Percentiles rank a stretch among this genome's conserved stretches.
Evolutionary conservation across 2,797 vertebrate genomes (phyloP).

Genomic region (Coracias cyanogaster): DNA sequence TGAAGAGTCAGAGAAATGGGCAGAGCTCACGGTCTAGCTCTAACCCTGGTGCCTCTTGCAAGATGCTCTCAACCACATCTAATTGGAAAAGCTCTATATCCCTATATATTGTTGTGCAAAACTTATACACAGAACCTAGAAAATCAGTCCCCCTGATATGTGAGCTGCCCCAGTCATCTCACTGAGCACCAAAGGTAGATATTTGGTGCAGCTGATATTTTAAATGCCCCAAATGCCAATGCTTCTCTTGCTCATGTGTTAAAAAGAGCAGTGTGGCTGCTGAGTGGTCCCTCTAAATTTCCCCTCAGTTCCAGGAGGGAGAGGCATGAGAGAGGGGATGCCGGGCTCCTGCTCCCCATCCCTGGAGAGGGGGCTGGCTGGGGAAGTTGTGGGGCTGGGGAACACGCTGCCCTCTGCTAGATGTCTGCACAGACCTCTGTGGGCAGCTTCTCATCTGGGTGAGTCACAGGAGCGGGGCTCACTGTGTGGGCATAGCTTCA

Average conservation of each 20-base stretch:
- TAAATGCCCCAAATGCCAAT: background rate
- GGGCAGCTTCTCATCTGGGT: background rate
- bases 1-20: background rate
- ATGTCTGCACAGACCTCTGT: accelerated
- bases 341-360: background rate
- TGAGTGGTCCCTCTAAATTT: background rate
- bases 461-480: background rate
- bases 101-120: background rate
- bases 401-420: background rate
- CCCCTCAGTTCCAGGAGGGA: background rate
- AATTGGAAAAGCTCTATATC: background rate
- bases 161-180: accelerated
- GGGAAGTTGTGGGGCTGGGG: background rate
- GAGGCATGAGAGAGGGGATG: background rate
- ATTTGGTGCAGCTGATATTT: background rate
- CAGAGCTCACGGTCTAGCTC: background rate
- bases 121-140: background rate
- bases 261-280: accelerated
- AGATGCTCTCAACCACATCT: background rate
- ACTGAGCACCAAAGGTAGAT: background rate
- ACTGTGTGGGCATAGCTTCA: background rate
- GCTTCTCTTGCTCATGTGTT: accelerated
- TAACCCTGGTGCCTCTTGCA: accelerated
- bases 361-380: background rate
- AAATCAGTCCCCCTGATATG: background rate